phyloP scores from a whole-genome alignment of 2,888 invertebrate species.

The Orthonevra nobilis region DNA sequence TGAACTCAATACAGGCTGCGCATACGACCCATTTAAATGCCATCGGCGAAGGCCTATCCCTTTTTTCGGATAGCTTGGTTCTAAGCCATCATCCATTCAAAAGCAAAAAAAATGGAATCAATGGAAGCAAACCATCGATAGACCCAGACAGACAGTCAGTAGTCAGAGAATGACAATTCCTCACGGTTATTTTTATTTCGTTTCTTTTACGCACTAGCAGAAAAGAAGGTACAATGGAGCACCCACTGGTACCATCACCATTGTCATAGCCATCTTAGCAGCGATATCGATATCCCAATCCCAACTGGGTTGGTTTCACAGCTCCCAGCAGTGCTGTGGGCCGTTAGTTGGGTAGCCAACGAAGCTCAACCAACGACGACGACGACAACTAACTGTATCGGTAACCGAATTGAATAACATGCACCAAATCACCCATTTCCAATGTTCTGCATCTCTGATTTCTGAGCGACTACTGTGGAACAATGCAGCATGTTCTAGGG shows the following conservation, averaged over 20 bases:
- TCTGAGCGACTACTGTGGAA: conserved; percentile 20
- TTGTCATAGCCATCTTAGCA: conserved; percentile 7
- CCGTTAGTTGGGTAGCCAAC: conserved; percentile 48
- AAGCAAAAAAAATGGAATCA: conserved; percentile 4
- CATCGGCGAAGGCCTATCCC: too few species aligned
- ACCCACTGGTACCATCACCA: conserved; percentile 24
- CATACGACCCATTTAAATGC: too few species aligned
- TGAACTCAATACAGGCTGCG: too few species aligned
- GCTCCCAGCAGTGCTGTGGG: conserved; percentile 21
- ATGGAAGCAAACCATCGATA: conserved; percentile 8
- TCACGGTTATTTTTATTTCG: too few species aligned
- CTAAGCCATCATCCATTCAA: too few species aligned
- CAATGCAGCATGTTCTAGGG: too few species aligned
- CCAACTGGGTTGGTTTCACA: conserved; percentile 32
- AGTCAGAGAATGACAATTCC: neutral
- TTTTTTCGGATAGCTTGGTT: too few species aligned
- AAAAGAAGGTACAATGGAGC: conserved; percentile 15
- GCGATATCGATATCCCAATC: conserved; percentile 48
- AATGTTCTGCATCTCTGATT: conserved; percentile 70
- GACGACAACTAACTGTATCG: conserved; percentile 65
- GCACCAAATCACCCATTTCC: conserved; percentile 70
- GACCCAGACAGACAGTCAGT: conserved; percentile 15
- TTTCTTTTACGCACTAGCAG: conserved; percentile 31
- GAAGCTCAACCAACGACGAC: conserved; percentile 38
- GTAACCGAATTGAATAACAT: conserved; percentile 68